phyloP scores from a whole-genome alignment of 1,140 invertebrate genomes.

The Sminthurinus signatus region DNA sequence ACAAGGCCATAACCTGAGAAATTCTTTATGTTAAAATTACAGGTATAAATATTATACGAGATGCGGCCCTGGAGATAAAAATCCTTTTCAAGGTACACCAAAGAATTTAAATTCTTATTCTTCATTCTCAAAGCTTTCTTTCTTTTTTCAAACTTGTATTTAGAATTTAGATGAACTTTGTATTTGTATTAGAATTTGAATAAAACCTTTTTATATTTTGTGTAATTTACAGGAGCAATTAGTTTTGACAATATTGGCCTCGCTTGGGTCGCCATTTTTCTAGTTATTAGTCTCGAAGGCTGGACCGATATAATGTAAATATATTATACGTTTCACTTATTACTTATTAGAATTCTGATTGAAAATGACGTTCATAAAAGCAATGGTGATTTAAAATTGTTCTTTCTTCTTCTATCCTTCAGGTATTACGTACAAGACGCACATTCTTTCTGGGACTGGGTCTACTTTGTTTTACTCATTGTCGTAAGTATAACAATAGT shows the following conservation, averaged over 20 bases:
- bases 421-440: conserved; percentile 97
- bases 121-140: too few species aligned
- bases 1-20: too few species aligned
- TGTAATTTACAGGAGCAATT: too few species aligned
- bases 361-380: neutral
- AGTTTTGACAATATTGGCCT: conserved; percentile 77
- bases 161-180: too few species aligned
- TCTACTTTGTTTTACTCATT: conserved; percentile 98
- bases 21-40: too few species aligned
- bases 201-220: conserved; percentile 7
- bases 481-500: too few species aligned
- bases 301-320: too few species aligned
- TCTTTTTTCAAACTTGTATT: too few species aligned
- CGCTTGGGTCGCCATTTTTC: conserved; percentile 99
- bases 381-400: neutral
- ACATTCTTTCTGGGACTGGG: conserved; percentile 99
- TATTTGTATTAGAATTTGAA: neutral
- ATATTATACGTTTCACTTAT: neutral
- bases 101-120: too few species aligned
- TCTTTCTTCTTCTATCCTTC: neutral
- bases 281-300: conserved; percentile 60
- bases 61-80: conserved; percentile 83
- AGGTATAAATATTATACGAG: conserved; percentile 97
- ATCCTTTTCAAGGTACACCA: conserved; percentile 99
- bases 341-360: neutral